phyloP scores from a whole-genome alignment of 1,140 invertebrate species.

The Saccostrea cuccullata region DNA sequence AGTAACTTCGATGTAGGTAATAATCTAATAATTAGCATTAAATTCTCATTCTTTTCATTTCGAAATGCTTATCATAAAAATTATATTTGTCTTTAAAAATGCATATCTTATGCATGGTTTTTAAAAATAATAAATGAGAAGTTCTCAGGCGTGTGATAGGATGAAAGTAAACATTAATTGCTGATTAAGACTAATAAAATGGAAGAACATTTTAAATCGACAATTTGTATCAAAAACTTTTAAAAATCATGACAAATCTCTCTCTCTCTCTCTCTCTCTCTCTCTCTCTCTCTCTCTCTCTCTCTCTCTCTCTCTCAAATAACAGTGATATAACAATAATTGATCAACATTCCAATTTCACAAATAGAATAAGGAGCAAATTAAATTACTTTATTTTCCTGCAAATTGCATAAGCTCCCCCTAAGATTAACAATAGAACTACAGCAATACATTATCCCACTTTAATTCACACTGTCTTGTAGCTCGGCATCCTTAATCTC shows the following conservation, averaged over 20 bases:
- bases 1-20: too few species aligned
- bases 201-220: too few species aligned
- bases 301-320: not conserved
- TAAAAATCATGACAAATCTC: not conserved
- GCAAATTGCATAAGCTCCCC: slow-evolving; percentile 19
- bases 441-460: not conserved
- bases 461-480: slow-evolving; percentile 17
- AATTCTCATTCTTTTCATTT: too few species aligned
- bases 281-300: not conserved
- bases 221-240: not conserved
- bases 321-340: not conserved
- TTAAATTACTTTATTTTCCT: not conserved
- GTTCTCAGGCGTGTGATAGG: too few species aligned
- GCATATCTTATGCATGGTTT: too few species aligned
- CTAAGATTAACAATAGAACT: not conserved
- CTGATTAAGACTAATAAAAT: too few species aligned
- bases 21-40: too few species aligned
- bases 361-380: not conserved
- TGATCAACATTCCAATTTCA: not conserved
- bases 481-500: slow-evolving; percentile 21
- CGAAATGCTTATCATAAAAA: too few species aligned
- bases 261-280: not conserved
- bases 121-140: too few species aligned
- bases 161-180: too few species aligned
- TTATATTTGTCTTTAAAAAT: too few species aligned